Conservation (phyloP, 2,113 vertebrate genomes). For the Canis aureus region DNA sequence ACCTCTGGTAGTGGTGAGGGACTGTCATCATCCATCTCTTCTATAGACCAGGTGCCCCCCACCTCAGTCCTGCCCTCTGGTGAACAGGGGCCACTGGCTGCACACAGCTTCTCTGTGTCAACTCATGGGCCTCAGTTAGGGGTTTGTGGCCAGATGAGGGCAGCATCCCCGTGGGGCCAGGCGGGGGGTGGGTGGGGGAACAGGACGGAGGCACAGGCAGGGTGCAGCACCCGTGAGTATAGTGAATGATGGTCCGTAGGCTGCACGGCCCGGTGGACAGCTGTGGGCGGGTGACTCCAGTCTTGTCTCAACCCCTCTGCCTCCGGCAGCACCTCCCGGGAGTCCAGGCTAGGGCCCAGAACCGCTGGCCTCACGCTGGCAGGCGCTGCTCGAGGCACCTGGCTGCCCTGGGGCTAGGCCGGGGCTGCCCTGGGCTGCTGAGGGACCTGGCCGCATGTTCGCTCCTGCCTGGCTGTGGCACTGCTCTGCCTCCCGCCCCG, state of each 20-base stretch:
- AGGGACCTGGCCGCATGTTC: too few species aligned
- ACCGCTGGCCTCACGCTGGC: neutral
- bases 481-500: too few species aligned
- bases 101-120: rapidly evolving
- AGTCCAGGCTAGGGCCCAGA: neutral
- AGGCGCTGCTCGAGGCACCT: neutral
- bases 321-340: neutral
- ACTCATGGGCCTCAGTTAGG: rapidly evolving
- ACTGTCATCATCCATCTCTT: rapidly evolving
- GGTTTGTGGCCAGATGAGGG: neutral
- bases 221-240: too few species aligned
- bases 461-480: too few species aligned
- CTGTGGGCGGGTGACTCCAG: neutral
- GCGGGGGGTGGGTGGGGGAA: too few species aligned
- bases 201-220: rapidly evolving
- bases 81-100: neutral
- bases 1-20: neutral
- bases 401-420: neutral
- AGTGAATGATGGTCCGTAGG: too few species aligned
- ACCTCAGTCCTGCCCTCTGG: neutral
- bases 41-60: neutral
- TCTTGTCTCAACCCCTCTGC: neutral
- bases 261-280: too few species aligned
- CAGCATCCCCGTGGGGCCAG: too few species aligned
- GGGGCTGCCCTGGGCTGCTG: too few species aligned